These are phyloP conservation scores for Microcebus ravelobensis DNA, from an alignment of 2,113 vertebrate species.

Conservation along the genomic window DNA sequence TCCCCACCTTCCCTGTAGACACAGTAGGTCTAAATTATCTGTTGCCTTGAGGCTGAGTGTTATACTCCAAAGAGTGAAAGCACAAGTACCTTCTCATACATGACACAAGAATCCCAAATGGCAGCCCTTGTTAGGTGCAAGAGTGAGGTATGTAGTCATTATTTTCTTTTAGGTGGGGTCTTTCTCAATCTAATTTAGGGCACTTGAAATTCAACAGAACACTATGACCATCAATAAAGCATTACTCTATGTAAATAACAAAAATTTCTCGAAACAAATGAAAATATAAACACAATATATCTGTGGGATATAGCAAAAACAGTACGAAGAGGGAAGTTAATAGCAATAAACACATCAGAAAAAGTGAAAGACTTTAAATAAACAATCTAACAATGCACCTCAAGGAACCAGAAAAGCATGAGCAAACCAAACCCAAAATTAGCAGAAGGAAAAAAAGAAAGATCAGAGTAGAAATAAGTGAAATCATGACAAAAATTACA, in stretches of 20 bases:
- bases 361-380: not conserved
- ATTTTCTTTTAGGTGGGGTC: not conserved
- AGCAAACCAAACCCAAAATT: not conserved
- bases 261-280: not conserved
- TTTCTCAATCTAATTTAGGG: not conserved
- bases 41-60: not conserved
- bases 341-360: not conserved
- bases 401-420: not conserved
- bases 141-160: not conserved
- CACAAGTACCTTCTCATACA: not conserved
- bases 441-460: not conserved
- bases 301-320: not conserved
- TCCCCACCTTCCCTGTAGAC: not conserved
- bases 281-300: not conserved
- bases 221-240: not conserved
- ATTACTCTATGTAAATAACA: not conserved
- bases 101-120: not conserved
- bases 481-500: not conserved
- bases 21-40: not conserved
- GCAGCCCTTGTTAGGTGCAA: not conserved
- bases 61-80: not conserved
- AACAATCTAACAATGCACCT: not conserved
- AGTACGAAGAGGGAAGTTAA: not conserved
- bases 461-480: not conserved
- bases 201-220: not conserved